Percentiles rank a stretch among this genome's conserved stretches.
phyloP scores from a whole-genome alignment of 1,140 invertebrate species.

The Drosophila pseudoobscura region DNA sequence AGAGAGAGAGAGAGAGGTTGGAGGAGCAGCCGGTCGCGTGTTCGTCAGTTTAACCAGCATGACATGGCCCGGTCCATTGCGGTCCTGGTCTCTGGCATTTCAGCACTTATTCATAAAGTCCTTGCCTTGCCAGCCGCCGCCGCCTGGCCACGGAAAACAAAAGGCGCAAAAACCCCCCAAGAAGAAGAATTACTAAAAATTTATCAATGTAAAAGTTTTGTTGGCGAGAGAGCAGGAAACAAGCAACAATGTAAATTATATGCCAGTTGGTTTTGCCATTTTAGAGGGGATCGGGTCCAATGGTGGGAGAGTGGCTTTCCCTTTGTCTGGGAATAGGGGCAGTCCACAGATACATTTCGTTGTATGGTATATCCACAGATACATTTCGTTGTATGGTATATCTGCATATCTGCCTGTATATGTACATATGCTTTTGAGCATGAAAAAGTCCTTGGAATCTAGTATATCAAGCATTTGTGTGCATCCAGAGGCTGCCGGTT shows the following conservation, averaged over 20 bases:
- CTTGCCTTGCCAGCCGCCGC: conserved; percentile 39
- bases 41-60: conserved; percentile 83
- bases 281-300: neutral
- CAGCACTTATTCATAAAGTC: conserved; percentile 83
- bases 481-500: conserved; percentile 16
- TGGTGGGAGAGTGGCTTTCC: conserved; percentile 22
- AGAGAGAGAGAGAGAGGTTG: neutral
- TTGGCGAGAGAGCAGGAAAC: conserved; percentile 49
- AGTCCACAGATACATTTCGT: conserved; percentile 12
- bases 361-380: conserved; percentile 8
- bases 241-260: conserved; percentile 81
- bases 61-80: conserved; percentile 83
- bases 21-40: conserved; percentile 33
- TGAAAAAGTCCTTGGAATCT: conserved; percentile 38
- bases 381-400: conserved; percentile 12
- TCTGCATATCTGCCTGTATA: conserved; percentile 8
- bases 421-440: conserved; percentile 7
- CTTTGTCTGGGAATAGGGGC: conserved; percentile 37
- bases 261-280: conserved; percentile 65
- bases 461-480: conserved; percentile 8
- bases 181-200: conserved; percentile 80
- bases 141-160: conserved; percentile 47
- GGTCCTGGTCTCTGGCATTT: conserved; percentile 83
- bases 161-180: conserved; percentile 49
- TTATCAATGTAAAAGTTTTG: conserved; percentile 78